These are phyloP conservation scores for Lysandra bellargus DNA, from an alignment of 2,888 invertebrate genomes.

Conservation along the genomic window DNA sequence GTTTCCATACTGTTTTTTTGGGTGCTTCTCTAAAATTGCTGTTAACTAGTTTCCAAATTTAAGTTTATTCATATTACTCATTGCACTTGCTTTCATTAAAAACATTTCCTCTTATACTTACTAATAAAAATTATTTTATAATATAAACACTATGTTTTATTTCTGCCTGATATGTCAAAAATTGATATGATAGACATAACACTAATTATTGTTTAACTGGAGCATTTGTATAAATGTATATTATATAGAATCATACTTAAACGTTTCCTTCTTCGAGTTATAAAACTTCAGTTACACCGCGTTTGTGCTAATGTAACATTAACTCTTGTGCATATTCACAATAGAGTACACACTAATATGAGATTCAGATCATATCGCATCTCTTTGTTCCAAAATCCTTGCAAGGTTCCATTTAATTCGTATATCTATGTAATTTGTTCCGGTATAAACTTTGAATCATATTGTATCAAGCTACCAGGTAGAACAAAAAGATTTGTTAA, in stretches of 20 bases:
- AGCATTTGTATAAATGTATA: background rate
- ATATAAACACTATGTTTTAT: no score
- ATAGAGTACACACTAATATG: slow-evolving; percentile 1
- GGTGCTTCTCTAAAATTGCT: background rate
- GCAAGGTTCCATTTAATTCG: slow-evolving; percentile 12
- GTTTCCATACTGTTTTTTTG: background rate
- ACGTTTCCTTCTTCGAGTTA: background rate
- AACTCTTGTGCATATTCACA: background rate
- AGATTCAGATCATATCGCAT: slow-evolving; percentile 41
- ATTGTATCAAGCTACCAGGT: background rate
- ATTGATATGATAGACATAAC: no score
- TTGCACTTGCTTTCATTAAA: no score
- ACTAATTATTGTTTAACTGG: no score
- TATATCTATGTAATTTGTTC: background rate
- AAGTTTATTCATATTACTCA: background rate
- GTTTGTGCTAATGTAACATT: background rate
- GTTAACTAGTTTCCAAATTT: background rate
- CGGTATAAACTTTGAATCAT: slow-evolving; percentile 3
- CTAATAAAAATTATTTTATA: no score
- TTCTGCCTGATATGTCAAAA: no score
- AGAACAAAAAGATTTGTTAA: no score
- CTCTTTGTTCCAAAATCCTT: slow-evolving; percentile 38
- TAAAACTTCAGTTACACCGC: background rate
- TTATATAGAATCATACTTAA: no score
- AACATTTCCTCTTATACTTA: no score